These are phyloP conservation scores for Heterotis niloticus DNA, from an alignment of 2,113 vertebrate species.

Conservation along the genomic window DNA sequence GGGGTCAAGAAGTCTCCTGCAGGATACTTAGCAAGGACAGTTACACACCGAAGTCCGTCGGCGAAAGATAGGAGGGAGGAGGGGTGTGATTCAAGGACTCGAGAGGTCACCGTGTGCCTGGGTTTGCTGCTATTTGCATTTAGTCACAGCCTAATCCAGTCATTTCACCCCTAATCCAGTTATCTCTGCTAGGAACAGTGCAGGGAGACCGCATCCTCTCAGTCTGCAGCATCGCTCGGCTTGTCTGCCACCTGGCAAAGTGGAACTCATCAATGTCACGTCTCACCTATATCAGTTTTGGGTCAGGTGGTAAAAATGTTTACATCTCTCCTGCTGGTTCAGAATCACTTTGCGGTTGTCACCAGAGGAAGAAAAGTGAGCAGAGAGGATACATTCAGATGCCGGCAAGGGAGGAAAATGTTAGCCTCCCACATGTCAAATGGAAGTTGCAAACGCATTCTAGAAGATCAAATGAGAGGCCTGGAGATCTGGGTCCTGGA, in stretches of 20 bases:
- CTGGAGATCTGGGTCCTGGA: background rate
- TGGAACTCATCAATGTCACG: background rate
- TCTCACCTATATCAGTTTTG: background rate
- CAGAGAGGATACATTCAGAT: background rate
- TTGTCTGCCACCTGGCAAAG: background rate
- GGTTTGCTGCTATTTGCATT: slow-evolving; percentile 16
- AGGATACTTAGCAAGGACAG: background rate
- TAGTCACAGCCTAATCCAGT: background rate
- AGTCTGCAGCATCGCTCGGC: background rate
- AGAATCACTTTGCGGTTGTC: background rate
- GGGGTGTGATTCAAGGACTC: background rate
- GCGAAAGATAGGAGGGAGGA: background rate
- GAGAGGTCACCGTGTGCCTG: slow-evolving; percentile 31
- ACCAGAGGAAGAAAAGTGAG: background rate
- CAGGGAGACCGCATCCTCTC: background rate
- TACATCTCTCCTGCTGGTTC: background rate
- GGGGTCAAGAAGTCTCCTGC: background rate
- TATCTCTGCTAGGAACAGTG: background rate
- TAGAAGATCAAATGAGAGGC: background rate
- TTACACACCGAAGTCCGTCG: background rate
- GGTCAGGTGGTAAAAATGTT: slow-evolving; percentile 22
- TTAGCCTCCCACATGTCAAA: background rate
- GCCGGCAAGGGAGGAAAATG: background rate
- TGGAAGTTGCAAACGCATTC: background rate
- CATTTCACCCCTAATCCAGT: background rate